Conservation (phyloP, 2,113 vertebrate genomes). For the Crotophaga sulcirostris region DNA sequence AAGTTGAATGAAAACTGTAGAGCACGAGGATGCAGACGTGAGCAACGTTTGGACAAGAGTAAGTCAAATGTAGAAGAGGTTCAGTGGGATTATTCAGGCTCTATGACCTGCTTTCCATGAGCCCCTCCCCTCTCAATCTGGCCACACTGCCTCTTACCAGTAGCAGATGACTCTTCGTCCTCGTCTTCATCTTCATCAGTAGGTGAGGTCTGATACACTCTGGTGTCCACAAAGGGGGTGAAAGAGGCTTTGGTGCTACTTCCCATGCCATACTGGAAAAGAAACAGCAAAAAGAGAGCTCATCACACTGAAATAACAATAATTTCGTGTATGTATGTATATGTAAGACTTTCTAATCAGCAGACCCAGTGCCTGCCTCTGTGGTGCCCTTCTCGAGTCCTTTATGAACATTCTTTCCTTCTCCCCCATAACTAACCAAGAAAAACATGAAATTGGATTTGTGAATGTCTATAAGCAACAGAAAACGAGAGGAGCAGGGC, state of each 20-base stretch:
- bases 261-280: conserved; percentile 87
- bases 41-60: not conserved
- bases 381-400: accelerated
- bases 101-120: accelerated
- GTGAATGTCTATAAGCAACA: not conserved
- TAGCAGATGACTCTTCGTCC: conserved; percentile 81
- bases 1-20: not conserved
- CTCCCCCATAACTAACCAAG: not conserved
- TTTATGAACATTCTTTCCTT: not conserved
- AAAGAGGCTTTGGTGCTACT: conserved; percentile 96
- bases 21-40: not conserved
- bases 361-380: not conserved
- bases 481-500: not conserved
- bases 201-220: conserved; percentile 95
- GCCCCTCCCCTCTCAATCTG: not conserved
- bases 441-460: not conserved
- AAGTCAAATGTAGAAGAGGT: not conserved
- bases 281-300: conserved; percentile 9
- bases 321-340: not conserved
- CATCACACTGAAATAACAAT: not conserved
- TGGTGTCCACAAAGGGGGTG: conserved; percentile 94
- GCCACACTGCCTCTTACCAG: conserved; percentile 73
- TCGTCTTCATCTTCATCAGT: conserved; percentile 92
- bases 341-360: not conserved
- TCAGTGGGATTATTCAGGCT: not conserved